Evolutionary conservation across 2,113 vertebrate species (phyloP).

Genomic region (Sander lucioperca): DNA sequence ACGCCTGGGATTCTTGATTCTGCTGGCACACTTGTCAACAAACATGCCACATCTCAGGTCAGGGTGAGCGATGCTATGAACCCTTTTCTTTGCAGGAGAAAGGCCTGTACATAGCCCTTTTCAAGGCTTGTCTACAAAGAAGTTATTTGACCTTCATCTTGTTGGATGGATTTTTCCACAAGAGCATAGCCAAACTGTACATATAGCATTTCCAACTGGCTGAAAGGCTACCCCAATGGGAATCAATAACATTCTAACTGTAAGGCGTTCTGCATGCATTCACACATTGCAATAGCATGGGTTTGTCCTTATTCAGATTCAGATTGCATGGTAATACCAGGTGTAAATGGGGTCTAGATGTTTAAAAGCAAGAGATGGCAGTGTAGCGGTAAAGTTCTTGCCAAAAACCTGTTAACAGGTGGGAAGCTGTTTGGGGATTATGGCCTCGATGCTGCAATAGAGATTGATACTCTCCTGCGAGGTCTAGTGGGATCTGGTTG

Average conservation of each 20-base stretch:
- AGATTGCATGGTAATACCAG: neutral
- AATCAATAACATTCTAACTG: neutral
- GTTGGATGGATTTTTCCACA: neutral
- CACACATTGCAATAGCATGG: neutral
- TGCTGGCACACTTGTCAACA: neutral
- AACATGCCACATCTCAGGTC: neutral
- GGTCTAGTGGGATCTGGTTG: neutral
- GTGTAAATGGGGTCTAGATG: neutral
- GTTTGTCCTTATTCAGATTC: neutral
- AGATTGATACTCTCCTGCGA: neutral
- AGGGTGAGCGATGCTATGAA: neutral
- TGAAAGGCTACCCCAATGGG: neutral
- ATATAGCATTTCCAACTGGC: neutral
- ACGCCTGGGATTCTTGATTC: too few relatives aligned
- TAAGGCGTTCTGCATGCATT: neutral
- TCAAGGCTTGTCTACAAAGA: neutral
- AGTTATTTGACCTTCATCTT: neutral
- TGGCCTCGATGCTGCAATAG: conserved; percentile 2
- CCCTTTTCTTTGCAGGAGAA: neutral
- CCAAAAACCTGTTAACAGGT: neutral
- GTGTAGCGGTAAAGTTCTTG: neutral
- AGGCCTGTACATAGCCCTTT: neutral
- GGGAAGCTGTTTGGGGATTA: neutral
- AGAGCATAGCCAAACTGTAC: neutral
- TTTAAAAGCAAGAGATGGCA: neutral